Percentiles rank a stretch among this genome's conserved stretches.
phyloP scores from a whole-genome alignment of 1,140 invertebrate species.

The Achatina immaculata region DNA sequence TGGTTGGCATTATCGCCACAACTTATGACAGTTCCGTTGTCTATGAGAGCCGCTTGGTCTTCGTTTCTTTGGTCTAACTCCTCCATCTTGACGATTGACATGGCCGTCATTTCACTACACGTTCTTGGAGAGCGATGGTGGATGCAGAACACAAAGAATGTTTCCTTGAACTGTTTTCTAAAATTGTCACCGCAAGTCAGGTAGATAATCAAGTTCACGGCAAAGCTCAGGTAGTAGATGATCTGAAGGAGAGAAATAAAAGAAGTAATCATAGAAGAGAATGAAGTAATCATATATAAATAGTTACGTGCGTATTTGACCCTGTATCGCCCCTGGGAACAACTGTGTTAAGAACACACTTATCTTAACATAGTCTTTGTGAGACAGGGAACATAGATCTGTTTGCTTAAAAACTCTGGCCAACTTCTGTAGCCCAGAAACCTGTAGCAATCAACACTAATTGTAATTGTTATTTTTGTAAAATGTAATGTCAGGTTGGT shows the following conservation, averaged over 20 bases:
- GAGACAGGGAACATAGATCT: too few relatives aligned
- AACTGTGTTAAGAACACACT: too few relatives aligned
- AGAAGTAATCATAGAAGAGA: neutral
- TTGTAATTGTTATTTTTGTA: too few relatives aligned
- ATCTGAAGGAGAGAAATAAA: slow-evolving; percentile 64
- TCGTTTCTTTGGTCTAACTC: slow-evolving; percentile 8
- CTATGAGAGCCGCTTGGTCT: slow-evolving; percentile 7
- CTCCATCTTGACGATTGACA: slow-evolving; percentile 21
- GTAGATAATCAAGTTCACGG: slow-evolving; percentile 87
- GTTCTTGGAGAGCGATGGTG: neutral
- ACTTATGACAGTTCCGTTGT: neutral
- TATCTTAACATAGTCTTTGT: too few relatives aligned
- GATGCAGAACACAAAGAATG: slow-evolving; percentile 31
- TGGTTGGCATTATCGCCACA: neutral
- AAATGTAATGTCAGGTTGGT: too few relatives aligned
- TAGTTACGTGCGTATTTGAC: neutral
- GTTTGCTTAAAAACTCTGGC: too few relatives aligned
- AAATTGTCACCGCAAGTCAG: slow-evolving; percentile 50
- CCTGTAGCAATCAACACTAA: too few relatives aligned
- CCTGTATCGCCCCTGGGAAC: neutral
- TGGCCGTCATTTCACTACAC: slow-evolving; percentile 26
- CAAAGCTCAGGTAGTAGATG: slow-evolving; percentile 85
- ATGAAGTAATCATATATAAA: neutral
- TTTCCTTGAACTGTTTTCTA: slow-evolving; percentile 48
- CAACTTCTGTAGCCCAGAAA: too few relatives aligned